Evolutionary conservation across 2,113 vertebrate genomes (phyloP).

Genomic region (Syngnathus floridae): DNA sequence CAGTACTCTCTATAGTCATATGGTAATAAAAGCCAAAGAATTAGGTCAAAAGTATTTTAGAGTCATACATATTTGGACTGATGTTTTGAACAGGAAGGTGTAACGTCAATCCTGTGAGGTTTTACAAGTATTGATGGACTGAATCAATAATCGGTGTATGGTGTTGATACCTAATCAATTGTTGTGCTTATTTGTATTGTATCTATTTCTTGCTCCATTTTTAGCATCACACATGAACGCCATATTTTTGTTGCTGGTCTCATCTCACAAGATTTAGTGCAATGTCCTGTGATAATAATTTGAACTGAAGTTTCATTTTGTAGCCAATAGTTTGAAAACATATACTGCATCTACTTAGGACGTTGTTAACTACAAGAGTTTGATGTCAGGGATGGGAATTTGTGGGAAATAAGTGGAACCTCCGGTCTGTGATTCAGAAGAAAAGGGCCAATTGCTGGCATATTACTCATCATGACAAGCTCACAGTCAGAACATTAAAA

Average conservation of each 20-base stretch:
- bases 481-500: slow-evolving; percentile 18
- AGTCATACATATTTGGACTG: no score
- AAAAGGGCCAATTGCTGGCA: slow-evolving; percentile 7
- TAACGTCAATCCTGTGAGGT: no score
- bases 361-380: neutral
- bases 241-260: neutral
- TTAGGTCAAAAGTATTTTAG: no score
- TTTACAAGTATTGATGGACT: no score
- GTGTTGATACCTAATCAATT: neutral
- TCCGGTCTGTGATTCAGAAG: slow-evolving; percentile 26
- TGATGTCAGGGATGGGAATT: neutral
- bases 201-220: neutral
- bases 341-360: neutral
- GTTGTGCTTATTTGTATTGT: neutral
- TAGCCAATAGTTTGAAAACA: neutral
- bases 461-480: slow-evolving; percentile 17
- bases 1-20: neutral
- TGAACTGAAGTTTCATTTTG: neutral
- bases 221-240: neutral
- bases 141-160: no score
- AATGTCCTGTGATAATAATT: no score
- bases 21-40: neutral
- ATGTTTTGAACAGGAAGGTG: no score
- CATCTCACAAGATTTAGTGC: neutral
- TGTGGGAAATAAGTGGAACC: slow-evolving; percentile 5